phyloP scores from a whole-genome alignment of 1,140 invertebrate species.

The Polypedilum pembai region DNA sequence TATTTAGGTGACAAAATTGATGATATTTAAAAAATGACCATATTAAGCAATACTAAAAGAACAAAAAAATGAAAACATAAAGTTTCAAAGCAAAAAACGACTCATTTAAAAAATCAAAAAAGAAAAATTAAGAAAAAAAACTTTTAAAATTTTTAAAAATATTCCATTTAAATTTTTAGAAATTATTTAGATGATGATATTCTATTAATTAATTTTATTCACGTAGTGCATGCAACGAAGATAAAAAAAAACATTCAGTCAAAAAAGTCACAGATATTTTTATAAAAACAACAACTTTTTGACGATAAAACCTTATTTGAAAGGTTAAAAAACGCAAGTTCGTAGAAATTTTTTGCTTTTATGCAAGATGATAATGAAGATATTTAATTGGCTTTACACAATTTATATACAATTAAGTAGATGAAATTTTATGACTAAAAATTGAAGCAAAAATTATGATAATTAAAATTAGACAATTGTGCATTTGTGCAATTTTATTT shows the following conservation, averaged over 20 bases:
- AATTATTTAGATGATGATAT: not conserved
- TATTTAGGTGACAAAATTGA: too few relatives aligned
- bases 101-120: not conserved
- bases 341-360: not conserved
- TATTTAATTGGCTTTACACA: constrained; percentile 9
- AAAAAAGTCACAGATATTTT: not conserved
- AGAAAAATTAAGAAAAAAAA: not conserved
- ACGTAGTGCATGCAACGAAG: constrained; percentile 10
- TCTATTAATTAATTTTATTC: constrained; percentile 1
- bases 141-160: not conserved
- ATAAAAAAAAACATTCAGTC: not conserved
- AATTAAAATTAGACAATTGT: too few relatives aligned
- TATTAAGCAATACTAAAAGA: constrained; percentile 19
- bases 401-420: constrained; percentile 16
- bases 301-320: not conserved
- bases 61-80: not conserved
- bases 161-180: not conserved
- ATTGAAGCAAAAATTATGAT: too few relatives aligned
- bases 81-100: not conserved
- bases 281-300: not conserved
- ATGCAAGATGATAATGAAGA: constrained; percentile 12
- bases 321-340: not conserved
- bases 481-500: not conserved
- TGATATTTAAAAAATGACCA: constrained; percentile 11
- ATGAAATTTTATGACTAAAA: not conserved